Evolutionary conservation across 2,113 vertebrate genomes (phyloP).

Genomic region (Oncorhynchus gorbuscha): DNA sequence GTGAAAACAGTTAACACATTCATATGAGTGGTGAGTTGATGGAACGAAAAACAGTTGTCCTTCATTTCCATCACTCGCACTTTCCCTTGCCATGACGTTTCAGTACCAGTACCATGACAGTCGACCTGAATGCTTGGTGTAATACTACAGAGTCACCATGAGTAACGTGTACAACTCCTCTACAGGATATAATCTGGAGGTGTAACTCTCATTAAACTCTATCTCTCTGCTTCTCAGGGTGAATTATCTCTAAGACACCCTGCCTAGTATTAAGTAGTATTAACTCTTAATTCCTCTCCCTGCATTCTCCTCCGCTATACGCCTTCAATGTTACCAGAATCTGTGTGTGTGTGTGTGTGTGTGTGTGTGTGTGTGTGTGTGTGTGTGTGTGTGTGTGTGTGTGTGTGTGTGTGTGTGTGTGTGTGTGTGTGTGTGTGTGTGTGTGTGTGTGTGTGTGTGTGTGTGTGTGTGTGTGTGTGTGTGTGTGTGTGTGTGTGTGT

Average conservation of each 20-base stretch:
- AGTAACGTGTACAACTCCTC: not conserved
- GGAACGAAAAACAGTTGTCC: not conserved
- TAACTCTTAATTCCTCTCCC: not conserved
- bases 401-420: not conserved
- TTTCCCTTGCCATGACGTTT: not conserved
- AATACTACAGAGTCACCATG: too few relatives aligned
- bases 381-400: not conserved
- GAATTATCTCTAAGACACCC: not conserved
- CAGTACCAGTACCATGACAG: too few relatives aligned
- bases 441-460: not conserved
- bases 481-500: not conserved
- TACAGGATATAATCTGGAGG: not conserved
- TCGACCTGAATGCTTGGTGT: too few relatives aligned
- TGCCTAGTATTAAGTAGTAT: not conserved
- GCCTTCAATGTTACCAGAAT: not conserved
- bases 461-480: not conserved
- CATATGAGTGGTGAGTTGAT: too few relatives aligned
- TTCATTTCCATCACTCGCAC: not conserved
- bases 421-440: not conserved
- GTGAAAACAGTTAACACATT: too few relatives aligned
- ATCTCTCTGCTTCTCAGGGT: conserved; percentile 6
- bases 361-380: conserved; percentile 1
- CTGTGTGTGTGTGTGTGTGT: not conserved
- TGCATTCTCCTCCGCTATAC: not conserved
- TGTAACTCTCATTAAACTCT: not conserved